Conservation (phyloP, 2,797 vertebrate genomes). For the Picus viridis region DNA sequence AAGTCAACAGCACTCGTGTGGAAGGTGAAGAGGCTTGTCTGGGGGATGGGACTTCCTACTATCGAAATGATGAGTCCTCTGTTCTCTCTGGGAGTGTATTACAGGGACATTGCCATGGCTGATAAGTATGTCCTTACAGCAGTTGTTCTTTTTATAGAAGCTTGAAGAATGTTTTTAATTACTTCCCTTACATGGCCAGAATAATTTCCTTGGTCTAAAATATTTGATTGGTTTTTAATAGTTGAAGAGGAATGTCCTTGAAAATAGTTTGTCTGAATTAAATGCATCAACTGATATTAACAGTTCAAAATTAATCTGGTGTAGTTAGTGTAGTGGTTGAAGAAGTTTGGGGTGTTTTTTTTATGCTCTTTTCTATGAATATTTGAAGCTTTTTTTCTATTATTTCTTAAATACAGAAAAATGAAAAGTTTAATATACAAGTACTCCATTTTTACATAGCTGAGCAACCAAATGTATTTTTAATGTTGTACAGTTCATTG, state of each 20-base stretch:
- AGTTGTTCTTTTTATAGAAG: slow-evolving; percentile 46
- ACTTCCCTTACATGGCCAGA: slow-evolving; percentile 29
- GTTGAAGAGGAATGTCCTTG: slow-evolving; percentile 16
- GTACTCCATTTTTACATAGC: not conserved
- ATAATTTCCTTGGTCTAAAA: slow-evolving; percentile 24
- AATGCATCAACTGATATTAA: not conserved
- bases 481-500: not conserved
- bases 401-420: not conserved
- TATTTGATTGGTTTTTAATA: slow-evolving; percentile 24
- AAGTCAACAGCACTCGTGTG: not conserved
- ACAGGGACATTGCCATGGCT: not conserved
- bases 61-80: not conserved
- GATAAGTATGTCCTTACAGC: not conserved
- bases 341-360: not conserved
- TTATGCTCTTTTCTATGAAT: not conserved
- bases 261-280: slow-evolving; percentile 13
- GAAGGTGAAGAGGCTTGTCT: not conserved
- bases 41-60: not conserved
- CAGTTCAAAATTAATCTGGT: not conserved
- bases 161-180: slow-evolving; percentile 62
- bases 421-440: not conserved
- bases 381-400: not conserved
- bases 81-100: not conserved
- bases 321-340: not conserved
- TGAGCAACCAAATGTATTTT: not conserved